Evolutionary conservation across 2,797 vertebrate genomes (phyloP), one percentile per base, ranked within the genome.

Genomic region (Myotis daubentonii): DNA sequence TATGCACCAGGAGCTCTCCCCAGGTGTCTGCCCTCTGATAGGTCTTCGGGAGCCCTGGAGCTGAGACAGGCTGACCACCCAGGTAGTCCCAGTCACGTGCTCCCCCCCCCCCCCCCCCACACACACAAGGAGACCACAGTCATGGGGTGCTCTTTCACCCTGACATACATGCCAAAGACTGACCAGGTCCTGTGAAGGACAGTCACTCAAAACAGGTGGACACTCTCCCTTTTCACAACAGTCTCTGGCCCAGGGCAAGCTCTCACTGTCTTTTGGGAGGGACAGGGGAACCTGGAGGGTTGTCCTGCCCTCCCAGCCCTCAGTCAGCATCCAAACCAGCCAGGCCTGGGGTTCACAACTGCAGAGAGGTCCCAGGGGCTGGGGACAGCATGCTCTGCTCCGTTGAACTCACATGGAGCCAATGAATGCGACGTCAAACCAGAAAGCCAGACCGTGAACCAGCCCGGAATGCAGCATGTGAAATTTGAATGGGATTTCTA

Each of bases 401-500:
- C 0, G 51, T 12, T 0, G 0, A 41, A 98, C 99, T 98, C 98
- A 99, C 99, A 98, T 98, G 97, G 99, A 99, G 97, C 99, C 99
- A 55, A 99, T 99, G 94, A 99, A 99, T 16, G 99, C 99, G 79
- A 99, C 99, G 11, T 99, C 99, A 80, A 99, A 99, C 99, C 99
- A 99, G 98, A 99, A 99, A 12, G 99, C 99, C 97, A 99, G 97
- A 49, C 99, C 99, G 0, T 99, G 99, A 68, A 99, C 99, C 97
- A 99, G 98, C 76, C 99, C 99, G 0, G 99, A 99, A 96, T 99
- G 99, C 98, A 99, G 98, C 99, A 99, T 99, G 98, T 99, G 99
- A 98, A 99, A 99, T 96, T 99, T 99, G 98, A 99, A 99, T 81
- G 99, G 99, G 96, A 99, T 99, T 98, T 99, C 99, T 99, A 99